phyloP scores from a whole-genome alignment of 2,797 vertebrate species.

The Pseudochromis fuscus region DNA sequence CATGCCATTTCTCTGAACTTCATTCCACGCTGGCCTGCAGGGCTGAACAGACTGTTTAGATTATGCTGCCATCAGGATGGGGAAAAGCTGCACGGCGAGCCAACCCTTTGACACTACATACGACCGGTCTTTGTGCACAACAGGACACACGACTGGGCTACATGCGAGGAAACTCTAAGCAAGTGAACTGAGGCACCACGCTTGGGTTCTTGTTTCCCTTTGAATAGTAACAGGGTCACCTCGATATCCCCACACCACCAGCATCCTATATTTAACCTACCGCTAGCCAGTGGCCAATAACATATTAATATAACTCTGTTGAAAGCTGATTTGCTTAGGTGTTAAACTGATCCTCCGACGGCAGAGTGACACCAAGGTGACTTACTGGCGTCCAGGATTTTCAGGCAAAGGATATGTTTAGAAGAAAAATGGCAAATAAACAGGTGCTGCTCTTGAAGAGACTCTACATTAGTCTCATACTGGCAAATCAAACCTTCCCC shows the following conservation, averaged over 20 bases:
- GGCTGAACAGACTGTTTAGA: constrained; percentile 55
- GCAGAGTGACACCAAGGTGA: constrained; percentile 62
- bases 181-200: constrained; percentile 34
- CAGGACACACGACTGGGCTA: constrained; percentile 48
- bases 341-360: constrained; percentile 73
- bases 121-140: constrained; percentile 42
- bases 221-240: constrained; percentile 80
- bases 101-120: constrained; percentile 48
- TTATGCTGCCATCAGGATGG: constrained; percentile 60
- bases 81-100: constrained; percentile 42
- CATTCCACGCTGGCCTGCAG: constrained; percentile 34
- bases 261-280: constrained; percentile 76
- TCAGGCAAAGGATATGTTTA: too few relatives aligned
- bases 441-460: background rate
- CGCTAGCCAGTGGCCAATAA: constrained; percentile 62
- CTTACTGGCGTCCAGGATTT: constrained; percentile 23
- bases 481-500: constrained; percentile 1
- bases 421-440: background rate
- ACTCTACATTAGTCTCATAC: background rate
- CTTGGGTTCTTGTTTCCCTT: constrained; percentile 72
- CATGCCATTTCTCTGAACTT: constrained; percentile 61
- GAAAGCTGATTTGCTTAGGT: constrained; percentile 76
- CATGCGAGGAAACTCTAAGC: constrained; percentile 38
- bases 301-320: constrained; percentile 77
- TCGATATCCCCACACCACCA: constrained; percentile 53